Base-by-base conservation (phyloP, 2,113 vertebrate species). In the Trochalopteron elliotii region DNA sequence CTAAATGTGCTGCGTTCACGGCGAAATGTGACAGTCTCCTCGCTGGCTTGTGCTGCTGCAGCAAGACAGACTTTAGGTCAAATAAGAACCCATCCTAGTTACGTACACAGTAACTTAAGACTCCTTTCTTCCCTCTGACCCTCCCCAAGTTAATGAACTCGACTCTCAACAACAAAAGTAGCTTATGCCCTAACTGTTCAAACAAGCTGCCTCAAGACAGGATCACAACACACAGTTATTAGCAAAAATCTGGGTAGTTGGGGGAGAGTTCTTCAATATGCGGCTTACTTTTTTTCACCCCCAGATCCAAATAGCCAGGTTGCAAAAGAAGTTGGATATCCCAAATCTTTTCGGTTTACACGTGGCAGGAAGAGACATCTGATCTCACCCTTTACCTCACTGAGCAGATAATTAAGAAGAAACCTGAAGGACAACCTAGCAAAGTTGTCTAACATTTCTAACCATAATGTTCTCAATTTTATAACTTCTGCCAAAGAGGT, bases 1-100 rank as follows among this genome's bases (percentile, higher is more conserved):
- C 99, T 99, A 98, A 99, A 99, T 94, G 99, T 99, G 98, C 99
- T 99, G 98, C 99, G 99, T 97, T 99, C 99, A 74, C 99, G 98
- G 75, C 99, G 99, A 97, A 99, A 99, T 92, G 99, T 98, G 97
- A 99, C 99, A 55, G 98, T 97, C 98, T 99, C 99, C 98, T 99
- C 99, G 94, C 98, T 99, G 97, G 98, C 98, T 82, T 99, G 99
- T 96, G 98, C 99, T 99, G 98, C 98, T 97, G 95, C 97, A 98
- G 98, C 97, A 98, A 99, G 98, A 99, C 96, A 98, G 98, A 98
- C 98, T 98, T 97, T 47, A 97, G 97, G 98, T 98, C 98, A 98
- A 98, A 98, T 37, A 91, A 83, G 88, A 97, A 97, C 97, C 98
- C 96, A 97, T 97, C 96, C 97, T 97, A 98, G 87, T 95, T 91